Conservation (phyloP, 1,140 invertebrate species). For the Alviniconcha marisindica region DNA sequence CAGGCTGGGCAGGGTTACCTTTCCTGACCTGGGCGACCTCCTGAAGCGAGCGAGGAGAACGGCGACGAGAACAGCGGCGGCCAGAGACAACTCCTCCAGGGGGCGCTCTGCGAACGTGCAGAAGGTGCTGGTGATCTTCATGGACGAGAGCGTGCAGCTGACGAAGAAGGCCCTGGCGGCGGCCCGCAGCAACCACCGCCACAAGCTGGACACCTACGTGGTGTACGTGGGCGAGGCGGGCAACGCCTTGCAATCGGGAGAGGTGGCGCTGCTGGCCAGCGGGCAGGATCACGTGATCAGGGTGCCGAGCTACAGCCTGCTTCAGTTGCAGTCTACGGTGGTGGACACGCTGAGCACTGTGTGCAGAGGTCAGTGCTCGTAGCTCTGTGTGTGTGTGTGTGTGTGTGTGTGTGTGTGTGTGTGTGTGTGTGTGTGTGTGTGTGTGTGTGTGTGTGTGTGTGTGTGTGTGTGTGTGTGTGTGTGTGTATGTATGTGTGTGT, state of each 20-base stretch:
- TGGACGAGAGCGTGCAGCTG: slow-evolving; percentile 35
- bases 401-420: too few species aligned
- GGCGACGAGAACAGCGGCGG: not conserved
- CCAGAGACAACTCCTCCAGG: not conserved
- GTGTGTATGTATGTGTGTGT: too few species aligned
- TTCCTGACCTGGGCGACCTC: slow-evolving; percentile 34
- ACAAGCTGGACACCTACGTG: slow-evolving; percentile 47
- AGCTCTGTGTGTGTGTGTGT: too few species aligned
- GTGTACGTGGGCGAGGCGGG: slow-evolving; percentile 27
- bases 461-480: too few species aligned
- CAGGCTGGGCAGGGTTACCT: slow-evolving; percentile 25
- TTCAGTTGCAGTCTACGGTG: not conserved
- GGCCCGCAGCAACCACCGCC: slow-evolving; percentile 23
- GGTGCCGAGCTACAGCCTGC: slow-evolving; percentile 16
- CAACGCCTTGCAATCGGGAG: not conserved
- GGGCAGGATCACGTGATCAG: slow-evolving; percentile 25
- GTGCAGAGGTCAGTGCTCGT: slow-evolving; percentile 26
- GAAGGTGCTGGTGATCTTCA: slow-evolving; percentile 40
- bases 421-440: too few species aligned
- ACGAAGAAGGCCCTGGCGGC: not conserved
- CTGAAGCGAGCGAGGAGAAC: not conserved
- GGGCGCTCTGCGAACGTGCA: not conserved
- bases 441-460: too few species aligned
- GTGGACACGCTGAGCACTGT: not conserved
- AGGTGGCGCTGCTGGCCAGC: not conserved